Evolutionary conservation across 2,888 invertebrate genomes (phyloP).

Genomic region (Caenorhabditis zanzibari): DNA sequence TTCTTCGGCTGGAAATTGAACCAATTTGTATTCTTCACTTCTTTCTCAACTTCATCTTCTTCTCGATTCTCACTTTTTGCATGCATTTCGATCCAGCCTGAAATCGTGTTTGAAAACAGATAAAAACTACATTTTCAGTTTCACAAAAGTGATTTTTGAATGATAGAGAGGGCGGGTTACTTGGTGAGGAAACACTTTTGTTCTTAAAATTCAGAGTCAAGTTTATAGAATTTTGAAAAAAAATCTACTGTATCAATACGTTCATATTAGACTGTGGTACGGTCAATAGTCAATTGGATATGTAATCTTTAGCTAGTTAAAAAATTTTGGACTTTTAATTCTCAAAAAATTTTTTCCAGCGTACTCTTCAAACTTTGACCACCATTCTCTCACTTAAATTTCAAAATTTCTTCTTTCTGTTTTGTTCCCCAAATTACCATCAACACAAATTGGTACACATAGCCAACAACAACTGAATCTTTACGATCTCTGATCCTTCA

Average conservation of each 20-base stretch:
- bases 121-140: background rate
- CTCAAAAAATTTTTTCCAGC: too few species aligned
- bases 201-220: too few species aligned
- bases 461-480: constrained; percentile 5
- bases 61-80: background rate
- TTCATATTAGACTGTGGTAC: too few species aligned
- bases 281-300: too few species aligned
- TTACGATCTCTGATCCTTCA: constrained; percentile 14
- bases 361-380: background rate
- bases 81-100: background rate
- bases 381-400: background rate
- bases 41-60: background rate
- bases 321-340: too few species aligned
- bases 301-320: too few species aligned
- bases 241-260: too few species aligned
- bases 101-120: background rate
- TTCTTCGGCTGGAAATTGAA: constrained; percentile 37
- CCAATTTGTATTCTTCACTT: constrained; percentile 34
- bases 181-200: too few species aligned
- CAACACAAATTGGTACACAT: background rate
- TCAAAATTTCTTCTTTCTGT: background rate
- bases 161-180: too few species aligned
- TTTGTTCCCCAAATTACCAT: constrained; percentile 10
- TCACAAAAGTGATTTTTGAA: background rate
- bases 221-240: too few species aligned